Evolutionary conservation across 1,140 invertebrate genomes (phyloP).

Genomic region (Drosophila hydei): DNA sequence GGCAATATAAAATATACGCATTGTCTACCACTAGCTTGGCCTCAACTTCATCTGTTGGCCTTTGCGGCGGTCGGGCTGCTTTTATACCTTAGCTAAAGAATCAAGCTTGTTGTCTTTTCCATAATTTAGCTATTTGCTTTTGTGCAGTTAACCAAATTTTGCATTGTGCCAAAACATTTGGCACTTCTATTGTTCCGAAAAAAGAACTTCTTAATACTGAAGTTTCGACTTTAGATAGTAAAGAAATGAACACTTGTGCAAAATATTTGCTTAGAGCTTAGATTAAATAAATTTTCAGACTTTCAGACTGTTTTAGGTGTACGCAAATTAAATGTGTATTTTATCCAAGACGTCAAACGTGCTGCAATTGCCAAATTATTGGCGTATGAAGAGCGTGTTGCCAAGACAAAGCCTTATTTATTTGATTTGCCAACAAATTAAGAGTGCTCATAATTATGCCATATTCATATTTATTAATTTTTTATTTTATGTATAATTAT

Average conservation of each 20-base stretch:
- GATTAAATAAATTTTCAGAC: constrained; percentile 55
- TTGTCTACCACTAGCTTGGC: constrained; percentile 41
- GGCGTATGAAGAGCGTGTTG: constrained; percentile 28
- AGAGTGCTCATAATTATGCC: constrained; percentile 18
- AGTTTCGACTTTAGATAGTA: constrained; percentile 28
- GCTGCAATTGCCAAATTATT: constrained; percentile 33
- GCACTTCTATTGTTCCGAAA: constrained; percentile 47
- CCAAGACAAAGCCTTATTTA: constrained; percentile 34
- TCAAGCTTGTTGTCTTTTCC: constrained; percentile 23
- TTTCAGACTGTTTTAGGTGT: constrained; percentile 48
- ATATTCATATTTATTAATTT: constrained; percentile 26
- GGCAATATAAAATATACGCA: constrained; percentile 62
- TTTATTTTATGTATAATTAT: constrained; percentile 14
- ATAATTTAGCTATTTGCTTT: constrained; percentile 65
- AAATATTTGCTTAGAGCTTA: constrained; percentile 68
- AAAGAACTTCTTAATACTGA: constrained; percentile 34
- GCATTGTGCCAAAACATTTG: constrained; percentile 68
- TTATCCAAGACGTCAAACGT: constrained; percentile 56
- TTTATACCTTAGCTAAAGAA: constrained; percentile 54
- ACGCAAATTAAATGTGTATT: constrained; percentile 52
- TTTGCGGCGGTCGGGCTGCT: constrained; percentile 29
- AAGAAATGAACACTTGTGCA: constrained; percentile 60
- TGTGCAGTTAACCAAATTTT: constrained; percentile 65
- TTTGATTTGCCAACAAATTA: constrained; percentile 20
- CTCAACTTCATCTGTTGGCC: constrained; percentile 56